Evolutionary conservation across 2,113 vertebrate genomes (phyloP).

Genomic region (Addax nasomaculatus): DNA sequence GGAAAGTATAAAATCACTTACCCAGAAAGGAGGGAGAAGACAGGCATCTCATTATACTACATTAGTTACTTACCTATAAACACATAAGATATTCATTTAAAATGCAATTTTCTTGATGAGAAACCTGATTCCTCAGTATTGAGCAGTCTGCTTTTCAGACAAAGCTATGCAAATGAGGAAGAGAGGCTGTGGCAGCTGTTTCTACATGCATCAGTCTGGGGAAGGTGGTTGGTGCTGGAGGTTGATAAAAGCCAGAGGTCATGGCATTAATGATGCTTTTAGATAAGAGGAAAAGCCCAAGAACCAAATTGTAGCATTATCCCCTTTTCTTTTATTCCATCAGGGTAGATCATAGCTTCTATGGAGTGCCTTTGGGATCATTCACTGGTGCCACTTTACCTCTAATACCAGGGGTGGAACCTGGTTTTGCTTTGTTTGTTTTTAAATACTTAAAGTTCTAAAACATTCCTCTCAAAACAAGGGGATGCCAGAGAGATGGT

Average conservation of each 20-base stretch:
- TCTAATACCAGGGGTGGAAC: not conserved
- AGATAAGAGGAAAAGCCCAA: slow-evolving; percentile 11
- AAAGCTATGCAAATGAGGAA: slow-evolving; percentile 50
- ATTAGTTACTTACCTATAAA: slow-evolving; percentile 64
- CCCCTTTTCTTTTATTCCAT: not conserved
- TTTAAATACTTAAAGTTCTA: not conserved
- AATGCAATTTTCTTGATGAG: slow-evolving; percentile 57
- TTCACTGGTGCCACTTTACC: slow-evolving; percentile 6
- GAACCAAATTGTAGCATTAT: not conserved
- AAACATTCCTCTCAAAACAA: not conserved
- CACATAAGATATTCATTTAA: slow-evolving; percentile 53
- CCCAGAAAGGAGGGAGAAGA: slow-evolving; percentile 5
- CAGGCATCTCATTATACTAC: slow-evolving; percentile 49
- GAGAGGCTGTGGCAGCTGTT: slow-evolving; percentile 1
- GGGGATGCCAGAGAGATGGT: not conserved
- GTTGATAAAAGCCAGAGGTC: slow-evolving; percentile 10
- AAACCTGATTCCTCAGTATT: slow-evolving; percentile 30
- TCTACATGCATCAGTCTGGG: not conserved
- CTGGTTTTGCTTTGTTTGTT: not conserved
- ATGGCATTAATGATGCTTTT: slow-evolving; percentile 18
- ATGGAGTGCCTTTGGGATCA: not conserved
- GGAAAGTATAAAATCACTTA: slow-evolving; percentile 52
- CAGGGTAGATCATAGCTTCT: not conserved
- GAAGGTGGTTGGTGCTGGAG: not conserved
- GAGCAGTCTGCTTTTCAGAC: slow-evolving; percentile 8